phyloP scores from a whole-genome alignment of 2,797 vertebrate species.

The Scarus forsteni region DNA sequence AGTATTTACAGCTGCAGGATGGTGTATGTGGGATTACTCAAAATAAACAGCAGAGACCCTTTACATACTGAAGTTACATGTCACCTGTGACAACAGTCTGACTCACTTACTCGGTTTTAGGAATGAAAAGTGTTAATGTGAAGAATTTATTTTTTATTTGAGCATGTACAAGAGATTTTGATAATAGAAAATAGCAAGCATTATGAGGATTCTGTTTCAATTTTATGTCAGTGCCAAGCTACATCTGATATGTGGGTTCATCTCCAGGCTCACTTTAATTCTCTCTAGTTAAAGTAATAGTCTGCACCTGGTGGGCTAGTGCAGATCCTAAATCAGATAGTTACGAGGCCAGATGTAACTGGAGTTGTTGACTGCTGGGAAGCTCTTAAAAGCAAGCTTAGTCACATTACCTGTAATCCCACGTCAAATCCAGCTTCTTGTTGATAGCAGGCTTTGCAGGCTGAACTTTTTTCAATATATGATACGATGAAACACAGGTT shows the following conservation, averaged over 20 bases:
- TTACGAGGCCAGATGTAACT: slow-evolving; percentile 65
- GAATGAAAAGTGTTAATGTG: not conserved
- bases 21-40: not conserved
- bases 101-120: not conserved
- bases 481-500: no score
- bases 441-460: slow-evolving; percentile 19
- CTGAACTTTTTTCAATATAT: not conserved
- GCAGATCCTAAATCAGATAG: slow-evolving; percentile 59
- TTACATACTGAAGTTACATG: not conserved
- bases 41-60: not conserved
- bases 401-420: slow-evolving; percentile 72
- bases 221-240: not conserved
- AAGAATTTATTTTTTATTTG: not conserved
- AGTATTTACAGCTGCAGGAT: slow-evolving; percentile 1
- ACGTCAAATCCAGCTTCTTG: slow-evolving; percentile 48
- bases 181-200: not conserved
- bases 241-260: slow-evolving; percentile 24
- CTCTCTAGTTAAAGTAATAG: slow-evolving; percentile 16
- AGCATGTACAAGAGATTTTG: not conserved
- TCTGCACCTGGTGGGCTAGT: slow-evolving; percentile 36
- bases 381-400: slow-evolving; percentile 72
- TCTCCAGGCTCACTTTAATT: slow-evolving; percentile 10
- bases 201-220: not conserved
- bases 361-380: slow-evolving; percentile 69
- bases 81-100: not conserved